These are phyloP conservation scores for Autographa gamma DNA, from an alignment of 2,888 invertebrate genomes.

Conservation along the genomic window DNA sequence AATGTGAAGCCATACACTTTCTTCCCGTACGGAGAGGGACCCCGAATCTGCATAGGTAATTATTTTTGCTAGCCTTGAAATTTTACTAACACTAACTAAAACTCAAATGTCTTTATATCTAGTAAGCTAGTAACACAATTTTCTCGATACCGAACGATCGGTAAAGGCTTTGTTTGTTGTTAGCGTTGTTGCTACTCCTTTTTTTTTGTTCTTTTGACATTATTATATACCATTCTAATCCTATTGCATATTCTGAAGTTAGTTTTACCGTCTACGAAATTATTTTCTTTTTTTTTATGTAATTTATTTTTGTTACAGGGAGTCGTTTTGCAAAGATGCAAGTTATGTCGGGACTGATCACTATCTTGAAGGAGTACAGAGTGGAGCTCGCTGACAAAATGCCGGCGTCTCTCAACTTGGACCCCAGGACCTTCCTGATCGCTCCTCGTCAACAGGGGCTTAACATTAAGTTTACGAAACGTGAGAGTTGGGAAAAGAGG, in stretches of 20 bases:
- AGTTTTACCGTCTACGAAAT: too few relatives aligned
- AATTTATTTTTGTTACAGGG: constrained; percentile 18
- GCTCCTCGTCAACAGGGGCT: constrained; percentile 38
- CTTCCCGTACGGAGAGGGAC: constrained; percentile 74
- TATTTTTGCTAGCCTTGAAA: not conserved
- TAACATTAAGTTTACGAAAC: constrained; percentile 40
- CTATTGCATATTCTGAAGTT: too few relatives aligned
- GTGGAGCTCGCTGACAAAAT: constrained; percentile 60
- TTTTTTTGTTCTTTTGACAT: too few relatives aligned
- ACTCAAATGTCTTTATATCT: too few relatives aligned
- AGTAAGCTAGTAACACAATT: too few relatives aligned
- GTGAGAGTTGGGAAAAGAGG: constrained; percentile 51
- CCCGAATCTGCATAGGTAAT: constrained; percentile 73
- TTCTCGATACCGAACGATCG: too few relatives aligned
- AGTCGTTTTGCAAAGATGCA: constrained; percentile 69
- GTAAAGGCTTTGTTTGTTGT: too few relatives aligned
- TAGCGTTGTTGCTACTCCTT: too few relatives aligned
- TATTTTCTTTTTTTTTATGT: not conserved
- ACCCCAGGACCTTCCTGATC: constrained; percentile 31
- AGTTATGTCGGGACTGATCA: constrained; percentile 63
- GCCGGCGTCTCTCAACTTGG: constrained; percentile 37
- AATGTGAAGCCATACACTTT: constrained; percentile 67
- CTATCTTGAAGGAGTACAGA: constrained; percentile 65
- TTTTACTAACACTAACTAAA: not conserved
- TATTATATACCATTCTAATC: too few relatives aligned